Conservation (phyloP, 2,797 vertebrate species). For the Pseudochaenichthys georgianus region DNA sequence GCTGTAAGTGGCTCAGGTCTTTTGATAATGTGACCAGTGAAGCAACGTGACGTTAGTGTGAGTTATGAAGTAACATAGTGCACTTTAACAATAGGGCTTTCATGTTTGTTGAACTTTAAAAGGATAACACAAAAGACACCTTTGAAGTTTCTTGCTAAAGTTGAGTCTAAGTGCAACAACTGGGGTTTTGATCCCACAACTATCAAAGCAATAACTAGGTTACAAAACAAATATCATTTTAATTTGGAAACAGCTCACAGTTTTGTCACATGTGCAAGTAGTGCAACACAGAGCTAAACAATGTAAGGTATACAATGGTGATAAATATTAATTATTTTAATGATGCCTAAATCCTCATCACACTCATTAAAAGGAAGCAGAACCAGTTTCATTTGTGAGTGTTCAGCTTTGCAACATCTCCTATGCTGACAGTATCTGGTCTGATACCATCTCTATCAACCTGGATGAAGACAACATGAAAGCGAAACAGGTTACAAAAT, state of each 20-base stretch:
- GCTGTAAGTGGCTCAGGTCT: background rate
- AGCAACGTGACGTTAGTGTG: background rate
- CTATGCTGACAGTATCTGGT: background rate
- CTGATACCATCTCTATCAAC: background rate
- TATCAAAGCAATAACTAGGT: background rate
- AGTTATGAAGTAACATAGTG: background rate
- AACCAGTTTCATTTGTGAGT: background rate
- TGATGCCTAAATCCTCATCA: slow-evolving; percentile 29
- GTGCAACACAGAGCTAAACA: background rate
- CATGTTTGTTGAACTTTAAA: too few species aligned
- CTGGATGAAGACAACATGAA: background rate
- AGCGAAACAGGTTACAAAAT: background rate
- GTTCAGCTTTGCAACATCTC: slow-evolving; percentile 4
- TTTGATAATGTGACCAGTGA: background rate
- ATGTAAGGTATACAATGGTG: background rate
- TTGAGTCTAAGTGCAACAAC: slow-evolving; percentile 6
- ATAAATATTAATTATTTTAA: slow-evolving; percentile 24
- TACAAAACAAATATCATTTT: background rate
- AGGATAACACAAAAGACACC: too few species aligned
- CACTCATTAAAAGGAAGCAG: slow-evolving; percentile 12
- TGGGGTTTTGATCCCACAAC: background rate
- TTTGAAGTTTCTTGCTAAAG: slow-evolving; percentile 6
- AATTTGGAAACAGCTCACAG: slow-evolving; percentile 27
- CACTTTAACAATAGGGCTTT: slow-evolving; percentile 4
- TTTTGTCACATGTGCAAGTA: slow-evolving; percentile 29